A percentile compares a stretch with the other conserved stretches of the same genome.
Conservation (phyloP, 2,888 invertebrate species). For the Gastracanthus pulcherrimus region DNA sequence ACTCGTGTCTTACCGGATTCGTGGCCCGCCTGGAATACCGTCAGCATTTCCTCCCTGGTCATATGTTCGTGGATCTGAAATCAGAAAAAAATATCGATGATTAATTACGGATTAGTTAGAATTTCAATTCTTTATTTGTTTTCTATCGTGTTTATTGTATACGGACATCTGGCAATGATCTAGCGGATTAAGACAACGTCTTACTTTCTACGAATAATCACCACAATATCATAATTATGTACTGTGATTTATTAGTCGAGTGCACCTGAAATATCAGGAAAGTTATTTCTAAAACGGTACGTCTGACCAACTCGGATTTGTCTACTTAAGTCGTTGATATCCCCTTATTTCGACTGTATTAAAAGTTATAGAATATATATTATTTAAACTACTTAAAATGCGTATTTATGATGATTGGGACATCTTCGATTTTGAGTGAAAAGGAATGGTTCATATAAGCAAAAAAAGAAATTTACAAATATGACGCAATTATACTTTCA, state of each 20-base stretch:
- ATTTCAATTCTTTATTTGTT: background rate
- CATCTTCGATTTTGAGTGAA: too few species aligned
- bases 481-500: background rate
- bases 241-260: background rate
- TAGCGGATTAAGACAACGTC: background rate
- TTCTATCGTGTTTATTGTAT: conserved; percentile 9
- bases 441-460: too few species aligned
- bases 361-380: too few species aligned
- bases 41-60: conserved; percentile 89
- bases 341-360: too few species aligned
- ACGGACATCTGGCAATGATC: conserved; percentile 16
- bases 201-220: background rate
- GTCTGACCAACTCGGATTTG: background rate
- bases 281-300: background rate
- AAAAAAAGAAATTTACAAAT: background rate
- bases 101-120: conserved; percentile 20
- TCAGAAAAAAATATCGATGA: conserved; percentile 22
- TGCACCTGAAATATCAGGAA: background rate
- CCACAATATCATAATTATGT: conserved; percentile 11
- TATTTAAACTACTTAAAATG: too few species aligned
- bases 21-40: conserved; percentile 90
- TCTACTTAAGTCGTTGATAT: too few species aligned
- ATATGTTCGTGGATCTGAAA: conserved; percentile 93
- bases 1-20: conserved; percentile 80
- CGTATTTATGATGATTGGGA: too few species aligned